These are phyloP conservation scores for Alligator mississippiensis DNA, from an alignment of 2,113 vertebrate genomes.

Conservation along the genomic window DNA sequence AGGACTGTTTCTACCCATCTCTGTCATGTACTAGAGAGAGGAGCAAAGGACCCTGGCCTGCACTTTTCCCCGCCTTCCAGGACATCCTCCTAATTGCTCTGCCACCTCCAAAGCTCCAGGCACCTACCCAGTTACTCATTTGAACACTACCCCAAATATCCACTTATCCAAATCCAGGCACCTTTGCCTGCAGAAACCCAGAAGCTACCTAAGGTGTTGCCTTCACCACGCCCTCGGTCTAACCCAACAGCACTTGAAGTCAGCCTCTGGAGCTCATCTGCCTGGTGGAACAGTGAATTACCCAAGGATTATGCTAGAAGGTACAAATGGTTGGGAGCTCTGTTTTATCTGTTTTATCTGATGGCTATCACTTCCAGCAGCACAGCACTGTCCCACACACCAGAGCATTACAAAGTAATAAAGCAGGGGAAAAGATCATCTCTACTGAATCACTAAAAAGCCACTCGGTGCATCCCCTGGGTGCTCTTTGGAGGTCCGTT, in stretches of 20 bases:
- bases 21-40: not conserved
- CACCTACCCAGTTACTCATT: not conserved
- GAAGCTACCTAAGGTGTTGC: rapidly evolving
- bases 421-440: not conserved
- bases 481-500: not conserved
- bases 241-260: not conserved
- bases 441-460: not conserved
- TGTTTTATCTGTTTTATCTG: not conserved
- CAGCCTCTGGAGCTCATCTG: not conserved
- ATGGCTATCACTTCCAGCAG: not conserved
- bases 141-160: not conserved
- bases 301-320: not conserved
- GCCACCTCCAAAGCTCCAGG: not conserved
- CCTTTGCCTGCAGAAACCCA: not conserved
- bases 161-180: not conserved
- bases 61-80: not conserved
- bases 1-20: slow-evolving; percentile 47
- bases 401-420: not conserved
- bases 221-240: rapidly evolving
- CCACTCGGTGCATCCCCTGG: not conserved
- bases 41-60: slow-evolving; percentile 37
- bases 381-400: not conserved
- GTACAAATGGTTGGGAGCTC: not conserved
- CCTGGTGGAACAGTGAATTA: not conserved
- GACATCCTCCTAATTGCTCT: not conserved